A percentile compares a stretch with the other conserved stretches of the same genome.
Evolutionary conservation across 2,888 invertebrate species (phyloP).

Genomic region (Catocala sponsa): DNA sequence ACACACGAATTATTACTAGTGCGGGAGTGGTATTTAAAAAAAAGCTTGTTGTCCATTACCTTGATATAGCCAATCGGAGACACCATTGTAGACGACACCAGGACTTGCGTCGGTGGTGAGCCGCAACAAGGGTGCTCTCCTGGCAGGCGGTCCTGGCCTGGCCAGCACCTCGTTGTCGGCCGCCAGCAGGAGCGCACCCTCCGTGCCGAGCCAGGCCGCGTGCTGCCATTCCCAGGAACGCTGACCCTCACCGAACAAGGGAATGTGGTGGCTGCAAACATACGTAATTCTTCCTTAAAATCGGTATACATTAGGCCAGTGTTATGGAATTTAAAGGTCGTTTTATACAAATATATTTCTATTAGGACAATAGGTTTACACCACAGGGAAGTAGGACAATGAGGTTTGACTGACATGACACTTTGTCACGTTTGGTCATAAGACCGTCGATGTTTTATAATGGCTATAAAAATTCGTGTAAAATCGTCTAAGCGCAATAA

Average conservation of each 20-base stretch:
- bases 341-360: too few species aligned
- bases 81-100: constrained; percentile 96
- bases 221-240: constrained; percentile 92
- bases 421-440: too few species aligned
- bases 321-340: too few species aligned
- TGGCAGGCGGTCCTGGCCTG: constrained; percentile 91
- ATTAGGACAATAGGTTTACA: too few species aligned
- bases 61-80: constrained; percentile 99
- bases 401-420: too few species aligned
- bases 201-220: constrained; percentile 94
- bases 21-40: too few species aligned
- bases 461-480: too few species aligned
- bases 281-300: background rate
- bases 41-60: constrained; percentile 80
- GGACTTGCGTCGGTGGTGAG: constrained; percentile 93
- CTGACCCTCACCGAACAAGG: constrained; percentile 93
- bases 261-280: constrained; percentile 93
- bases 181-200: constrained; percentile 93
- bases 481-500: too few species aligned
- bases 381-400: too few species aligned
- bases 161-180: constrained; percentile 97
- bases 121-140: constrained; percentile 89
- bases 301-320: too few species aligned
- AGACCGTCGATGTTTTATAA: too few species aligned
- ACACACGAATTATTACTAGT: too few species aligned